Base-by-base conservation (phyloP, 2,888 invertebrate genomes). In the Melanargia galathea region DNA sequence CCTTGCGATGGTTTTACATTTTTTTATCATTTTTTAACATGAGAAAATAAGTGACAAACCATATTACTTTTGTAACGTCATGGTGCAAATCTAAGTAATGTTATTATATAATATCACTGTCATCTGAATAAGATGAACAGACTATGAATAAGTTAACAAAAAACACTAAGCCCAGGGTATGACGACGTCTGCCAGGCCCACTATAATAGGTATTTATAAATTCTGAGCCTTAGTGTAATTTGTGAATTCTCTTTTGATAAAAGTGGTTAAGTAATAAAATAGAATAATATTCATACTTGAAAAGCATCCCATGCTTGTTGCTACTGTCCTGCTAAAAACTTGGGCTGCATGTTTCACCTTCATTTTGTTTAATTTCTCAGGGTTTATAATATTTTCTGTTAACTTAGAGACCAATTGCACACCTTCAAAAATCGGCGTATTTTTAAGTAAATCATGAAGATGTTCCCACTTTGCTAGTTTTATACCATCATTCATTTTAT, bases 291-390 rank as follows among this genome's bases (percentile, higher is more conserved):
- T 35, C 33, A 35, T 35, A 35, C 33, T 35, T 35, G 33, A 35
- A 35, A 35, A 35, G 33, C 33, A 35, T 35, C 33, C 33, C 33
- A 35, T 35, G 33, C 33, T 35, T 1, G 35, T 35, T 26, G 10
- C 35, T 35, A 35, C 35, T 35, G 35, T 35, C 35, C 35, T 35
- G 35, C 35, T 35, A 35, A 35, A 35, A 35, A 35, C 35, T 35
- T 35, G 35, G 13, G 35, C 35, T 48, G 13, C 48, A 48, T 48
- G 18, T 24, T 48, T 48, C 24, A 45, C 57, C 16, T 57, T 35
- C 33, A 35, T 35, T 35, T 35, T 35, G 35, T 35, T 35, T 35
- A 35, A 11, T 35, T 35, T 35, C 2, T 35, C 35, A 11, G 35
- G 35, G 35, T 35, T 35, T 10, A 35, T 35, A 35, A 35, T 35